These are phyloP conservation scores for Myotis pilosus DNA, from an alignment of 2,797 vertebrate genomes.

Conservation along the genomic window DNA sequence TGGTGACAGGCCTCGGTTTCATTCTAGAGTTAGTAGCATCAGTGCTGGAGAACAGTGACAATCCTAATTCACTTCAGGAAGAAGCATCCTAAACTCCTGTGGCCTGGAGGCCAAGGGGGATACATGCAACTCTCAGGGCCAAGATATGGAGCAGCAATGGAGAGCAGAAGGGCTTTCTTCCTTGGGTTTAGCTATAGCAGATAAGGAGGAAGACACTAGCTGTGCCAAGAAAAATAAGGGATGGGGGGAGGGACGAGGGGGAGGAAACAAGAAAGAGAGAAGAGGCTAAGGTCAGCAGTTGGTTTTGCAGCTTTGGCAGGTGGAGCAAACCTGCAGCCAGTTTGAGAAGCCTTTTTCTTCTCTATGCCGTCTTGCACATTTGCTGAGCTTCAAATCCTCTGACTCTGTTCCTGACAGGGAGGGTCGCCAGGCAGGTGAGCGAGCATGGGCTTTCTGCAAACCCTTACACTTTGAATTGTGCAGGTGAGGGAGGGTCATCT, in stretches of 20 bases:
- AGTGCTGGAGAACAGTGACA: not conserved
- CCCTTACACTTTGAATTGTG: not conserved
- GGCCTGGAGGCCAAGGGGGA: not conserved
- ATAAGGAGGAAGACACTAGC: not conserved
- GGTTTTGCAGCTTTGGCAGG: not conserved
- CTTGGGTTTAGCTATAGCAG: not conserved
- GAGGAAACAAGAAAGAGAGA: not conserved
- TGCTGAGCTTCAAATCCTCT: not conserved
- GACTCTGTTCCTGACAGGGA: not conserved
- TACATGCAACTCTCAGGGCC: not conserved
- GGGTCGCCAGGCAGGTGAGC: accelerated
- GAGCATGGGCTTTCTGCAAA: not conserved
- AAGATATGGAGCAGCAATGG: not conserved
- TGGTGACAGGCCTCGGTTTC: not conserved
- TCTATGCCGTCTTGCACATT: not conserved
- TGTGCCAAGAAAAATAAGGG: not conserved
- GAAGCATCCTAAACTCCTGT: not conserved
- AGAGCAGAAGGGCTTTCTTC: not conserved
- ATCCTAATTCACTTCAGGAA: not conserved
- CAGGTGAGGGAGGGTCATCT: not conserved
- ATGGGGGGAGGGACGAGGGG: too few relatives aligned
- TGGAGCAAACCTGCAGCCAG: not conserved
- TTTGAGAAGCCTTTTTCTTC: not conserved
- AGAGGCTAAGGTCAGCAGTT: not conserved
- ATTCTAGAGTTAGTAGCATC: not conserved